Base-by-base conservation (phyloP, 2,888 invertebrate species). In the Leptopilina myrica region DNA sequence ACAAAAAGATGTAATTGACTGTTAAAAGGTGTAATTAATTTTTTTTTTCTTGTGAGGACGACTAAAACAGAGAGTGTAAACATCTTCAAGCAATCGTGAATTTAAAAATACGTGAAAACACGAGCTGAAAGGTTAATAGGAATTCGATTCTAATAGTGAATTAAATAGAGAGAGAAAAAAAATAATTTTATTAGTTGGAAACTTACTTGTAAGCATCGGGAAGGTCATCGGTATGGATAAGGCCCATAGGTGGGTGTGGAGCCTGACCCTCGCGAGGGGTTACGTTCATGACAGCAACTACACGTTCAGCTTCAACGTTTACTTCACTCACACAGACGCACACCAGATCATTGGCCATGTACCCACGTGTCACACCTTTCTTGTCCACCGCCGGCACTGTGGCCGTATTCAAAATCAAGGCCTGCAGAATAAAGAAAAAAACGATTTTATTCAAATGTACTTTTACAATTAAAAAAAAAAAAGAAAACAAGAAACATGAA, bases 321-420 rank as follows among this genome's bases (percentile, higher is more conserved):
- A 97, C 95, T 93, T 96, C 97, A 88, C 97, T 94, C 76, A 97
- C 96, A 93, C 97, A 97, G 92, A 97, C 97, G 94, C 97, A 96
- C 80, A 97, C 95, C 87, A 95, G 95, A 93, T 97, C 97, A 93
- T 96, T 96, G 92, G 95, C 94, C 92, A 95, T 94, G 93, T 96
- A 97, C 92, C 94, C 94, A 92, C 96, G 95, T 91, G 95, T 94
- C 83, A 95, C 94, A 91, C 95, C 95, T 92, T 95, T 95, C 93
- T 96, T 96, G 94, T 96, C 96, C 90, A 95, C 94, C 69, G 96
- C 96, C 81, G 95, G 95, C 92, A 96, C 95, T 92, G 95, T 94
- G 82, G 91, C 91, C 88, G 91, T 90, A 86, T 92, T 92, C 85
- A 92, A 89, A 85, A 92, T 92, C 67, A 92, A 86, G 76, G 91